Base-by-base conservation (phyloP, 2,113 vertebrate genomes). In the Lepus europaeus region DNA sequence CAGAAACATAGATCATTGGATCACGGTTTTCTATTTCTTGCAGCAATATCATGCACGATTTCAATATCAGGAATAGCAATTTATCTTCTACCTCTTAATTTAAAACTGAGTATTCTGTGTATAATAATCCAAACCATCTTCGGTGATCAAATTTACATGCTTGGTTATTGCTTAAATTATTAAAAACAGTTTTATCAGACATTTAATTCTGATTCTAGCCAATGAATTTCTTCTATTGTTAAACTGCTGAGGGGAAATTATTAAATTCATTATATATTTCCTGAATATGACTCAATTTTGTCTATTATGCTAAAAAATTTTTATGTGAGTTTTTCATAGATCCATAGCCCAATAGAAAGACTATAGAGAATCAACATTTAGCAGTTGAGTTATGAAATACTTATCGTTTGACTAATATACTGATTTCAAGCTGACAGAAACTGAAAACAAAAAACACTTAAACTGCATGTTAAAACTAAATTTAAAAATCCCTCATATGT, bases 351-450 rank as follows among this genome's bases (percentile, higher is more conserved):
- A 56, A 93, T 91, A 96, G 96, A 81, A 79, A 70, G 69, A 95
- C 90, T 87, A 92, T 77, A 77, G 9, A 36, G 27, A 95, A 61
- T 45, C 63, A 94, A 85, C 93, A 92, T 94, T 97, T 93, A 97
- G 82, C 33, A 95, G 31, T 11, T 84, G 1, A 19, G 79, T 96
- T 97, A 96, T 95, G 85, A 95, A 97, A 95, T 77, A 70, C 69
- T 81, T 88, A 90, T 63, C 93, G 49, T 11, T 93, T 96, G 66
- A 97, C 53, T 84, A 91, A 11, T 61, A 49, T 66, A 92, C 17
- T 69, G 89, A 96, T 94, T 97, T 97, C 61, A 93, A 93, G 87
- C 17, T 77, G 51, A 89, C 0, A 0, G 27, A 45, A 63, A 77
- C 59, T 77, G 49, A 91, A 96, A 96, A 33, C 31, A 95, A 0